Evolutionary conservation across 1,140 invertebrate species (phyloP).

Genomic region (Tetramorium parvispinum): DNA sequence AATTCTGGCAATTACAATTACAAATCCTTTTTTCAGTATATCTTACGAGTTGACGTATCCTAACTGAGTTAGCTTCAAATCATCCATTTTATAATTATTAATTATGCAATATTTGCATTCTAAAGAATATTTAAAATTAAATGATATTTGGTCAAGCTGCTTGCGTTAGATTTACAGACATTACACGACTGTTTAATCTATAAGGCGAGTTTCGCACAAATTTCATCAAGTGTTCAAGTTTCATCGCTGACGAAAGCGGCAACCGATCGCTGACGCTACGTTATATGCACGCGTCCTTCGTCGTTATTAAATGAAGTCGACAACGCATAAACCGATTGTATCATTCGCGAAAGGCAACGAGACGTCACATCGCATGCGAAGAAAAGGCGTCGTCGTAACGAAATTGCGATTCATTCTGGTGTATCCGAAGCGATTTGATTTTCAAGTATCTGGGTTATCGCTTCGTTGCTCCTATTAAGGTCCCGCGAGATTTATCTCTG

Average conservation of each 20-base stretch:
- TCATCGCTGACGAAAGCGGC: slow-evolving; percentile 2
- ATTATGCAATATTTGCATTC: not conserved
- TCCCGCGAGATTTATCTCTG: slow-evolving; percentile 77
- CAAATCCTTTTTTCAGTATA: no score
- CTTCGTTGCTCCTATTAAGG: slow-evolving; percentile 77
- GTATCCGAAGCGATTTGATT: slow-evolving; percentile 40
- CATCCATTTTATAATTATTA: not conserved
- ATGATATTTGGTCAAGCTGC: not conserved
- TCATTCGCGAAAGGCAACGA: slow-evolving; percentile 28
- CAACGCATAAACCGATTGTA: slow-evolving; percentile 55
- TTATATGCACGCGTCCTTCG: slow-evolving; percentile 35
- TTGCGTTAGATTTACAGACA: not conserved
- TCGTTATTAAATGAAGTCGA: slow-evolving; percentile 34
- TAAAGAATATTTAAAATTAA: not conserved
- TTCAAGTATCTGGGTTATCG: slow-evolving; percentile 81
- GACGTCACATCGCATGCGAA: not conserved
- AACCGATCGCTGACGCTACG: slow-evolving; percentile 9
- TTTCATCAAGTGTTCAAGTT: not conserved
- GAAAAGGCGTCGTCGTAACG: slow-evolving; percentile 1
- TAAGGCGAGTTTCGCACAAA: not conserved
- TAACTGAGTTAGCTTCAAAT: not conserved
- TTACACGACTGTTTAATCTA: not conserved
- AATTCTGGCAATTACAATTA: no score
- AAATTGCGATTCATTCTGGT: not conserved
- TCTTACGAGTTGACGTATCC: not conserved